phyloP scores from a whole-genome alignment of 1,140 invertebrate species.

The Atta colombica region DNA sequence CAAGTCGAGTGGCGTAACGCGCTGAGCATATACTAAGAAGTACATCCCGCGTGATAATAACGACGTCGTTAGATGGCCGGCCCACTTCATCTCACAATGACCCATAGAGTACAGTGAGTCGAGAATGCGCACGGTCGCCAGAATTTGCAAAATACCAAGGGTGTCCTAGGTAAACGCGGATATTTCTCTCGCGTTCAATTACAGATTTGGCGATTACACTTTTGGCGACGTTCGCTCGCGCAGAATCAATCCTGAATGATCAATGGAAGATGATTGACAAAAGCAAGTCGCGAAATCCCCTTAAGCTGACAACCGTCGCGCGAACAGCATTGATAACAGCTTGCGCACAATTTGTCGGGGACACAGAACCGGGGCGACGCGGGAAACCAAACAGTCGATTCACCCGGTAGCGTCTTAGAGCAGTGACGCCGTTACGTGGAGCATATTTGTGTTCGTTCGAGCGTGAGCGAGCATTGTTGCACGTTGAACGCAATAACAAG shows the following conservation, averaged over 20 bases:
- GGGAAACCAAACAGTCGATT: slow-evolving; percentile 59
- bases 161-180: neutral
- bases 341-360: slow-evolving; percentile 41
- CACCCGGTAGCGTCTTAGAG: slow-evolving; percentile 54
- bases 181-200: neutral
- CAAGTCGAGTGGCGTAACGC: slow-evolving; percentile 61
- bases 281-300: slow-evolving; percentile 3
- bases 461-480: slow-evolving; percentile 56
- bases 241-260: neutral
- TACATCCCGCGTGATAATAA: slow-evolving; percentile 72
- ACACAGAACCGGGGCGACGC: slow-evolving; percentile 17
- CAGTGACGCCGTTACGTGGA: slow-evolving; percentile 2
- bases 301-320: neutral
- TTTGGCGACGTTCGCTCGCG: neutral
- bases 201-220: neutral
- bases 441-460: slow-evolving; percentile 51
- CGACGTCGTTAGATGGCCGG: slow-evolving; percentile 70
- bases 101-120: neutral
- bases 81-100: slow-evolving; percentile 55
- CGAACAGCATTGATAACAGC: neutral
- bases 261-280: neutral
- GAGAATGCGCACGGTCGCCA: neutral
- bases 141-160: neutral
- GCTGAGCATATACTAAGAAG: slow-evolving; percentile 65
- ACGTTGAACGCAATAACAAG: slow-evolving; percentile 50